Evolutionary conservation across 2,888 invertebrate genomes (phyloP).

Genomic region (Gymnoscelis rufifasciata): DNA sequence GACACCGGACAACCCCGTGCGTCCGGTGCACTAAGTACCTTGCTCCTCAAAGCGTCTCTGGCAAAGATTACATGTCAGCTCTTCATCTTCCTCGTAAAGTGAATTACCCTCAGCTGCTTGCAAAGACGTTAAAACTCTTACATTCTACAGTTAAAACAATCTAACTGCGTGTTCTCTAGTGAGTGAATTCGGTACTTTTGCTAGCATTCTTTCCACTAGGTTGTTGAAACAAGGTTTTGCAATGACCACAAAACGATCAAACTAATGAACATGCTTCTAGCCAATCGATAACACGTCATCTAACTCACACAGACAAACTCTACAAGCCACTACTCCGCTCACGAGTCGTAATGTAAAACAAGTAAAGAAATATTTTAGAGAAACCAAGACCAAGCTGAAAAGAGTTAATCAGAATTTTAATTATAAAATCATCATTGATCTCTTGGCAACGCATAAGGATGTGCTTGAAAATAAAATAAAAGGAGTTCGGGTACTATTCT

Average conservation of each 20-base stretch:
- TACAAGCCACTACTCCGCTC: conserved; percentile 25
- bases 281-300: conserved; percentile 34
- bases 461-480: conserved; percentile 64
- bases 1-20: conserved; percentile 62
- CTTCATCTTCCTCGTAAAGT: conserved; percentile 82
- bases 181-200: conserved; percentile 21
- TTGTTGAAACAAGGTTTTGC: conserved; percentile 21
- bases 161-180: conserved; percentile 25
- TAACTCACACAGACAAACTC: conserved; percentile 28
- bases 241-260: conserved; percentile 35
- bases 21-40: conserved; percentile 80
- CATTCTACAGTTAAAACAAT: conserved; percentile 49
- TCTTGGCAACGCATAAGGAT: conserved; percentile 70
- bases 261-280: conserved; percentile 43
- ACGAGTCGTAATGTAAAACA: conserved; percentile 16
- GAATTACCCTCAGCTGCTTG: conserved; percentile 82
- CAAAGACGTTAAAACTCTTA: conserved; percentile 80
- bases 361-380: conserved; percentile 51
- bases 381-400: conserved; percentile 80
- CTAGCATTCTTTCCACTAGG: conserved; percentile 23
- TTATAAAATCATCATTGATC: conserved; percentile 58
- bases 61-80: conserved; percentile 86
- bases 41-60: conserved; percentile 88
- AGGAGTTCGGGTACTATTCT: conserved; percentile 58
- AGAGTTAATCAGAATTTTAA: conserved; percentile 78